These are phyloP conservation scores for Drosophila tropicalis DNA, from an alignment of 1,140 invertebrate species.

Conservation along the genomic window DNA sequence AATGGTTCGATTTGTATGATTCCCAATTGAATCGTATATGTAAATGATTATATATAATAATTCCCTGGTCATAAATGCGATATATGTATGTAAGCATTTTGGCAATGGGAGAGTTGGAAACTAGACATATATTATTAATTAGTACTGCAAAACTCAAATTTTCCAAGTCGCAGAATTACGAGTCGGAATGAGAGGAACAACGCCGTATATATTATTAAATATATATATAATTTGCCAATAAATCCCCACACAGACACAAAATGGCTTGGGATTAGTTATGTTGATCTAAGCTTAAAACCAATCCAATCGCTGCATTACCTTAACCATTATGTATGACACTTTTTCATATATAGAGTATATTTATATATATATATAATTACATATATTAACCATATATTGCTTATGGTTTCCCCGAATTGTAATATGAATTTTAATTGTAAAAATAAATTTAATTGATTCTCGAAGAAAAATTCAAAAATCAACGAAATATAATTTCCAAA, in stretches of 20 bases:
- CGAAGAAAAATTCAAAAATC: constrained; percentile 18
- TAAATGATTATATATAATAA: too few relatives aligned
- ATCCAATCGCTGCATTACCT: constrained; percentile 14
- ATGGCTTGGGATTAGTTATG: constrained; percentile 9
- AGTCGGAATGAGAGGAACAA: neutral
- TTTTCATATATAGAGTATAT: constrained; percentile 6
- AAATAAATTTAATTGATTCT: constrained; percentile 21
- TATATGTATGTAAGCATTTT: too few relatives aligned
- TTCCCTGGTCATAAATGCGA: too few relatives aligned
- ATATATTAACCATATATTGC: neutral
- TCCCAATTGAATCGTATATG: too few relatives aligned
- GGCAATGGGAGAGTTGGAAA: neutral
- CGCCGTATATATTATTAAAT: neutral
- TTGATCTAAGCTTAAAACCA: constrained; percentile 3
- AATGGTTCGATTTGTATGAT: neutral
- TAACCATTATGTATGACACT: constrained; percentile 15
- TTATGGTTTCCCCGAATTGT: constrained; percentile 9
- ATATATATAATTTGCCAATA: neutral
- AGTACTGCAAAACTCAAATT: neutral
- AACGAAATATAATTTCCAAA: constrained; percentile 10
- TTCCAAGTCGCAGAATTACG: neutral
- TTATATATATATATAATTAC: constrained; percentile 10
- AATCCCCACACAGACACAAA: constrained; percentile 1
- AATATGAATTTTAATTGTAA: constrained; percentile 24
- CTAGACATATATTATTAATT: neutral